A percentile compares a stretch with the other conserved stretches of the same genome.
Conservation (phyloP, 23 tunicate species). For the Trididemnum nubilum region DNA sequence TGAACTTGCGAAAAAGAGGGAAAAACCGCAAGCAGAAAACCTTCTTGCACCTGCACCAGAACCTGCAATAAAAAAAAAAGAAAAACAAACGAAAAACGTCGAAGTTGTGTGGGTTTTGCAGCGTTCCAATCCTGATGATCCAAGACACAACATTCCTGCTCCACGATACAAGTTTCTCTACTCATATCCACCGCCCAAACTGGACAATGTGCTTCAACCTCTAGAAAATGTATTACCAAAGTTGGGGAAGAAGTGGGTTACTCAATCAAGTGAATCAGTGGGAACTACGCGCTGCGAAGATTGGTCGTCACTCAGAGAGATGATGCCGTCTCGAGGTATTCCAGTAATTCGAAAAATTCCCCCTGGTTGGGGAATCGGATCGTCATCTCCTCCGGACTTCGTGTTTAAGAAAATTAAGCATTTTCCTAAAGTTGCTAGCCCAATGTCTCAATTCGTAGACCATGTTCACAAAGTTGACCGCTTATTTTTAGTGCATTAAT, state of each 20-base stretch:
- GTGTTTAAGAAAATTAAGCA: conserved; percentile 4
- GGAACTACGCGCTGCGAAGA: conserved; percentile 82
- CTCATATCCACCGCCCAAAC: neutral
- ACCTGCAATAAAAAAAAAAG: neutral
- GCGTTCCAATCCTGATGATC: conserved; percentile 57
- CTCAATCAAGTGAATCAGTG: conserved; percentile 22
- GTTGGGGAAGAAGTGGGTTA: conserved; percentile 61
- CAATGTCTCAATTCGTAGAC: conserved; percentile 75
- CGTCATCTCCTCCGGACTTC: conserved; percentile 53
- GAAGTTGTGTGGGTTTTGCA: conserved; percentile 86
- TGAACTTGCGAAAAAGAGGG: too few species aligned
- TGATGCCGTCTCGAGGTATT: conserved; percentile 76
- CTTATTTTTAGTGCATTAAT: too few species aligned
- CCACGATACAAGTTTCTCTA: conserved; percentile 38
- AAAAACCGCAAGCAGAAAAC: too few species aligned
- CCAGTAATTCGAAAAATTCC: conserved; percentile 27
- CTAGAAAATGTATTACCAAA: conserved; percentile 37
- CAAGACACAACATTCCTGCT: conserved; percentile 70
- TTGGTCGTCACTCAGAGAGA: conserved; percentile 78
- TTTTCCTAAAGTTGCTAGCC: conserved; percentile 66
- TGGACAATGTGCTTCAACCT: conserved; percentile 33
- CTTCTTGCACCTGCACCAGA: too few species aligned
- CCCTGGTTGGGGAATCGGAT: conserved; percentile 83
- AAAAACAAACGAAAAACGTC: neutral
- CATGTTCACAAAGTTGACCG: conserved; percentile 43